These are phyloP conservation scores for Platysteira castanea DNA, from an alignment of 2,113 vertebrate species.

Conservation along the genomic window DNA sequence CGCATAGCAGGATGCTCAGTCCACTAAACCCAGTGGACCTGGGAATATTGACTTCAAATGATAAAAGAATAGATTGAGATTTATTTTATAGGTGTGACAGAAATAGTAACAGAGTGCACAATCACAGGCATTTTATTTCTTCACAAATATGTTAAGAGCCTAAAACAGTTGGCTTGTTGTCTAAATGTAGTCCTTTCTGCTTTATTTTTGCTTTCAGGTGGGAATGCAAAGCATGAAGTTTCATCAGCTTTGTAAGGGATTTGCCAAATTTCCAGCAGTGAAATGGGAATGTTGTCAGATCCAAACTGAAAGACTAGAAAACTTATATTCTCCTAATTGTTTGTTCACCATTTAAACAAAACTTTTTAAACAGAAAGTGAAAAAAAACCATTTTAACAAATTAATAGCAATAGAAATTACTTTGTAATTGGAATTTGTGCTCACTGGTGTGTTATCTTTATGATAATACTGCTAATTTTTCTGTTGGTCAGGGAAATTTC, in stretches of 20 bases:
- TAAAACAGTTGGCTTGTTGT: background rate
- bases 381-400: background rate
- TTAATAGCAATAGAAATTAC: background rate
- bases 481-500: background rate
- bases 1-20: background rate
- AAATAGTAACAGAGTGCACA: background rate
- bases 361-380: background rate
- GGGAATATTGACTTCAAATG: background rate
- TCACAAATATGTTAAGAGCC: background rate
- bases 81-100: background rate
- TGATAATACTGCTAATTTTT: background rate
- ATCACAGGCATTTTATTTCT: background rate
- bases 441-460: background rate
- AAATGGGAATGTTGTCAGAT: background rate
- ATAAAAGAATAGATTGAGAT: background rate
- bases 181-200: background rate
- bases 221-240: background rate
- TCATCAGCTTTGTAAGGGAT: background rate
- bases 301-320: background rate
- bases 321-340: background rate
- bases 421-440: background rate
- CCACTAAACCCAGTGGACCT: background rate
- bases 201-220: background rate
- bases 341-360: background rate
- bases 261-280: background rate